phyloP scores from a whole-genome alignment of 2,888 invertebrate genomes.

The Osedax frankpressi region DNA sequence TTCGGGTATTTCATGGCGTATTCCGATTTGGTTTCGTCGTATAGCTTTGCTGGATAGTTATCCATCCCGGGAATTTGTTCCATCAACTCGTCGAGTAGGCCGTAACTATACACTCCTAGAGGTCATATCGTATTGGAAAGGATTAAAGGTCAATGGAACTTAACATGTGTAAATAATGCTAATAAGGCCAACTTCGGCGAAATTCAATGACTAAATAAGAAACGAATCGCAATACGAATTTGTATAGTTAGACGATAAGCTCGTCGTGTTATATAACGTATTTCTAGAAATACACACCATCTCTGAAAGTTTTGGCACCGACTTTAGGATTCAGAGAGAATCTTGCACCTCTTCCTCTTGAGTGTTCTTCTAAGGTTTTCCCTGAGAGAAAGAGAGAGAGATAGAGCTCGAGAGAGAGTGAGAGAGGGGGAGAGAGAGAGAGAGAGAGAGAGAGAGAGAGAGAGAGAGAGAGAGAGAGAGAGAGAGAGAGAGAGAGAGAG shows the following conservation, averaged over 20 bases:
- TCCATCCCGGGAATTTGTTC: conserved; percentile 31
- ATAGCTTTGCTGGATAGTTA: conserved; percentile 27
- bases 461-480: conserved; percentile 1
- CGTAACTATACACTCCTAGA: conserved; percentile 12
- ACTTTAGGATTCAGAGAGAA: conserved; percentile 9
- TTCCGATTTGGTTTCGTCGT: conserved; percentile 9
- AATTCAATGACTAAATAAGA: no score
- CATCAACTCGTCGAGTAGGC: conserved; percentile 30
- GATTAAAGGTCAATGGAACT: no score
- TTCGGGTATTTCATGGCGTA: not conserved
- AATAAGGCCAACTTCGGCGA: conserved; percentile 23
- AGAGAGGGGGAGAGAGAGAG: no score
- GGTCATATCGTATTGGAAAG: no score
- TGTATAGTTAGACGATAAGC: no score
- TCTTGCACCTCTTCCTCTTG: conserved; percentile 21
- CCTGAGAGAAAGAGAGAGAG: no score
- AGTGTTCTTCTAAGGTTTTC: conserved; percentile 20
- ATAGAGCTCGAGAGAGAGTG: no score
- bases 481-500: conserved; percentile 1
- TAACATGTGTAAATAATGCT: not conserved
- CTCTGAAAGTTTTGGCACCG: not conserved
- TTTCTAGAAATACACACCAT: no score
- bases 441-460: no score
- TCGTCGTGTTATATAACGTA: no score
- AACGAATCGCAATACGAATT: no score